Conservation (phyloP, 2,797 vertebrate species). For the Myoxocephalus aenaeus region DNA sequence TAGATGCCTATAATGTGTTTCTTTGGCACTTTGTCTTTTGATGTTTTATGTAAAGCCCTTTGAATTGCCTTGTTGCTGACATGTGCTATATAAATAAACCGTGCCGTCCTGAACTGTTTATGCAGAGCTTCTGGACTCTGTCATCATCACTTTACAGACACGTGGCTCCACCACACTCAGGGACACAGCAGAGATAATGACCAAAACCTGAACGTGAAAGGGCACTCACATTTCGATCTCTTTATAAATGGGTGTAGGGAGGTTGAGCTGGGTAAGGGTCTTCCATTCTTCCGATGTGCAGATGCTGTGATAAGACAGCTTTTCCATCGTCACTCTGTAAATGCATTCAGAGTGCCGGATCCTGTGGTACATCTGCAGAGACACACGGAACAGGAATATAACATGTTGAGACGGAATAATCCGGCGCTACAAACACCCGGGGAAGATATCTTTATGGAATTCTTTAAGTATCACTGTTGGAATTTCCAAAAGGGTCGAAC, state of each 20-base stretch:
- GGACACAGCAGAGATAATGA: conserved; percentile 18
- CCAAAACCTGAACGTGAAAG: neutral
- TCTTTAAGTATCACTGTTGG: conserved; percentile 33
- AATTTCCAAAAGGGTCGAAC: conserved; percentile 47
- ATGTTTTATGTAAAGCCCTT: neutral
- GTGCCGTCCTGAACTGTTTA: neutral
- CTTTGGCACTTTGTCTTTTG: neutral
- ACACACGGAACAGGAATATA: conserved; percentile 34
- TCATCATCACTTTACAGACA: conserved; percentile 41
- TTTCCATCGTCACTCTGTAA: conserved; percentile 99
- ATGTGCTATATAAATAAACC: neutral
- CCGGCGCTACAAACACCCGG: conserved; percentile 25
- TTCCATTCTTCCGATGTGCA: conserved; percentile 98
- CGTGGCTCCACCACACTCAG: conserved; percentile 27
- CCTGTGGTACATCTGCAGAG: conserved; percentile 95
- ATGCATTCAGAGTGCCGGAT: conserved; percentile 99
- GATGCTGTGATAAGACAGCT: conserved; percentile 98
- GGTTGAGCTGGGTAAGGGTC: conserved; percentile 90
- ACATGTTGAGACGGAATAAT: conserved; percentile 35
- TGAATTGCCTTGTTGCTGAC: neutral
- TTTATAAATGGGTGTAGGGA: conserved; percentile 92
- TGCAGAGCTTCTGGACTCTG: conserved; percentile 51
- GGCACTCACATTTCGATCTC: conserved; percentile 93
- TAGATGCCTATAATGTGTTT: neutral
- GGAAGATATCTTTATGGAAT: conserved; percentile 28